These are phyloP conservation scores for Mugil cephalus DNA, from an alignment of 2,113 vertebrate genomes.

Conservation along the genomic window DNA sequence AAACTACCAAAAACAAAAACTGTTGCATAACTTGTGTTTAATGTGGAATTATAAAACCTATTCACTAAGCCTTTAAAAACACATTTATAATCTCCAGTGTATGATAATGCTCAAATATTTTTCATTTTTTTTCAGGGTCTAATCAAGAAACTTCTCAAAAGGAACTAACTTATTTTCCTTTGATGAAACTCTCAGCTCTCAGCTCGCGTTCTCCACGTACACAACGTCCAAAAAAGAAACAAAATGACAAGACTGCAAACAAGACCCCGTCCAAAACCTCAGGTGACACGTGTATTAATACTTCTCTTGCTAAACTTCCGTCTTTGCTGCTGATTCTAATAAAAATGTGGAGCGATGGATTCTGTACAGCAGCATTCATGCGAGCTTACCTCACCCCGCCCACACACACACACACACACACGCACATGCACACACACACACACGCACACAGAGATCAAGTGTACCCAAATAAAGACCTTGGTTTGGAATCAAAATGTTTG, in stretches of 20 bases:
- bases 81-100: slow-evolving; percentile 49
- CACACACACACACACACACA: background rate
- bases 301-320: slow-evolving; percentile 40
- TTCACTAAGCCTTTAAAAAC: slow-evolving; percentile 50
- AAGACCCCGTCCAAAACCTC: slow-evolving; percentile 20
- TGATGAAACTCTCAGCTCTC: no score
- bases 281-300: slow-evolving; percentile 41
- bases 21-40: slow-evolving; percentile 65
- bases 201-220: no score
- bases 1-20: slow-evolving; percentile 20
- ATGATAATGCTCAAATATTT: slow-evolving; percentile 37
- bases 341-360: slow-evolving; percentile 30
- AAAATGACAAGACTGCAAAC: slow-evolving; percentile 8
- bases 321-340: slow-evolving; percentile 37
- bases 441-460: slow-evolving; percentile 6
- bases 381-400: background rate
- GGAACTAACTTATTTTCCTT: background rate
- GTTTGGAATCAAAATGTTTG: slow-evolving; percentile 1
- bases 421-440: background rate
- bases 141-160: slow-evolving; percentile 1
- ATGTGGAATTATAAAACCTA: slow-evolving; percentile 48
- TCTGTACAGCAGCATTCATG: background rate
- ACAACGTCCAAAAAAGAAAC: background rate
- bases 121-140: slow-evolving; percentile 28
- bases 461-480: background rate